Evolutionary conservation across 2,888 invertebrate species (phyloP).

Genomic region (Selenia dentaria): DNA sequence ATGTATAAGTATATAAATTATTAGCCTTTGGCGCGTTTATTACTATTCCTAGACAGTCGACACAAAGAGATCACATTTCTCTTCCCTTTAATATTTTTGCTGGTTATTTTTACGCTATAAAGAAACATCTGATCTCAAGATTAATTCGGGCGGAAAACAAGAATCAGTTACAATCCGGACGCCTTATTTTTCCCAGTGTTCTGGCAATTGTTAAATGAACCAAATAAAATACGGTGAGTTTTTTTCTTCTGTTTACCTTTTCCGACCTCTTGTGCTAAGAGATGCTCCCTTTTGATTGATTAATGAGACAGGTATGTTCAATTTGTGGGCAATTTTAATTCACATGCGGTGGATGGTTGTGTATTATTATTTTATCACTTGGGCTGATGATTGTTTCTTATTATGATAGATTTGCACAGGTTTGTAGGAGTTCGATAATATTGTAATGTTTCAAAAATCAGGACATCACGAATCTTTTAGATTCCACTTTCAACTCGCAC

Average conservation of each 20-base stretch:
- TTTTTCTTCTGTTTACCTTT: slow-evolving; percentile 47
- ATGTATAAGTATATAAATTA: too few species aligned
- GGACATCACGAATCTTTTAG: too few species aligned
- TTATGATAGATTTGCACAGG: too few species aligned
- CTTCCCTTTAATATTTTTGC: slow-evolving; percentile 8
- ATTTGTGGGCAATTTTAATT: slow-evolving; percentile 9
- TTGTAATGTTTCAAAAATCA: too few species aligned
- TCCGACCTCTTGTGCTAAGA: slow-evolving; percentile 25
- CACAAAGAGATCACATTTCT: slow-evolving; percentile 13
- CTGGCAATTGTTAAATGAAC: slow-evolving; percentile 57
- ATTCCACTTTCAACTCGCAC: too few species aligned
- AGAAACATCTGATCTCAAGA: slow-evolving; percentile 36
- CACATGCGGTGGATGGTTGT: slow-evolving; percentile 7
- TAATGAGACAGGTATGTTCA: slow-evolving; percentile 21
- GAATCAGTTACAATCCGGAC: slow-evolving; percentile 46
- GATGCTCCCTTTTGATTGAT: slow-evolving; percentile 35
- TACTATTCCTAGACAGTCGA: neutral
- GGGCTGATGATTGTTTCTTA: neutral
- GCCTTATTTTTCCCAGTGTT: slow-evolving; percentile 46
- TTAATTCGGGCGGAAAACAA: slow-evolving; percentile 57
- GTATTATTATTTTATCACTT: slow-evolving; percentile 1
- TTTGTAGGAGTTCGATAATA: too few species aligned
- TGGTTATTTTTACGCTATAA: slow-evolving; percentile 27
- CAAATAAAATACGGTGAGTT: slow-evolving; percentile 47
- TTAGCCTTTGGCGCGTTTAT: too few species aligned